Evolutionary conservation across 2,888 invertebrate species (phyloP).

Genomic region (Amphimallon solstitiale): DNA sequence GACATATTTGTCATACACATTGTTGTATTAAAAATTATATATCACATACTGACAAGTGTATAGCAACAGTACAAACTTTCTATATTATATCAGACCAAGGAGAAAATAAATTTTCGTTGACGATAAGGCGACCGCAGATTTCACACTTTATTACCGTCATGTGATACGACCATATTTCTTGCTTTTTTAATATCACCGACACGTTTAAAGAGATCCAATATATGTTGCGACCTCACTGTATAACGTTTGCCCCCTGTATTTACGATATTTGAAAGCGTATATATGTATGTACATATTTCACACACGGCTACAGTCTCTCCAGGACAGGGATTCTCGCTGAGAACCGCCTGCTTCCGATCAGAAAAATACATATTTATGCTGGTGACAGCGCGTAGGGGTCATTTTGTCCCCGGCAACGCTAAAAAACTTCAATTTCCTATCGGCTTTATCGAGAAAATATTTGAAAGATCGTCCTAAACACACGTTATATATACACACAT

Average conservation of each 20-base stretch:
- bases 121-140: constrained; percentile 27
- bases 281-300: neutral
- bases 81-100: too few species aligned
- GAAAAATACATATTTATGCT: constrained; percentile 33
- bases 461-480: constrained; percentile 12
- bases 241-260: constrained; percentile 1
- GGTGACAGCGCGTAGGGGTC: constrained; percentile 29
- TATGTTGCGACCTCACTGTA: constrained; percentile 5
- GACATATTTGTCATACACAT: too few species aligned
- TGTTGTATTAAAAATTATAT: constrained; percentile 8
- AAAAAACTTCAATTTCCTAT: constrained; percentile 33
- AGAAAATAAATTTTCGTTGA: constrained; percentile 16
- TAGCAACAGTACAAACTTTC: neutral
- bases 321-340: constrained; percentile 18
- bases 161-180: constrained; percentile 15
- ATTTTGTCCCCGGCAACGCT: constrained; percentile 21
- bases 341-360: constrained; percentile 23
- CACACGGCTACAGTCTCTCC: neutral
- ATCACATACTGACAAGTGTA: neutral
- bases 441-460: constrained; percentile 23
- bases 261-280: constrained; percentile 20
- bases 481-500: too few species aligned
- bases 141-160: constrained; percentile 29
- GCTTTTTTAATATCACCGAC: constrained; percentile 29
- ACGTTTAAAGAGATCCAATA: constrained; percentile 22